Conservation (phyloP, 2,888 invertebrate genomes). For the Drosophila merina region DNA sequence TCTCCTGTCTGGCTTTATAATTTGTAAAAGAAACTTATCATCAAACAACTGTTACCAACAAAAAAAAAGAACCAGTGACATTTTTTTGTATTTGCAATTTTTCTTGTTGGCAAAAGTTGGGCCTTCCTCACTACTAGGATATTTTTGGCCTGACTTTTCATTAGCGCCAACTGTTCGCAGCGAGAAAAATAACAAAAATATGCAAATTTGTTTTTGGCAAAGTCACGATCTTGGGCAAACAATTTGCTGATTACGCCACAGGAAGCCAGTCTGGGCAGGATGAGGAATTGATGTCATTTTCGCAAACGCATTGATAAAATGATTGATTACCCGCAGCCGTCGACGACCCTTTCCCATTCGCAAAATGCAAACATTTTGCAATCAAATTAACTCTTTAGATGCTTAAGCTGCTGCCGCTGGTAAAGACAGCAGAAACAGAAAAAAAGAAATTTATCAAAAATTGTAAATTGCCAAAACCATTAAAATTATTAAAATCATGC, state of each 20-base stretch:
- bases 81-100: slow-evolving; percentile 26
- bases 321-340: slow-evolving; percentile 81
- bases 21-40: slow-evolving; percentile 19
- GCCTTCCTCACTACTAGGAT: slow-evolving; percentile 40
- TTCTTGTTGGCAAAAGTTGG: slow-evolving; percentile 16
- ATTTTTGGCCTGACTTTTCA: slow-evolving; percentile 62
- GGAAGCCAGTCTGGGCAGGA: slow-evolving; percentile 32
- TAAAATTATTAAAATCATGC: slow-evolving; percentile 83
- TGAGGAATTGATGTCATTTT: slow-evolving; percentile 78
- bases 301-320: slow-evolving; percentile 80
- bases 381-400: slow-evolving; percentile 79
- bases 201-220: slow-evolving; percentile 76
- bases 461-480: slow-evolving; percentile 81
- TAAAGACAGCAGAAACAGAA: slow-evolving; percentile 22
- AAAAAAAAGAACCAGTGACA: background rate
- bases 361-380: slow-evolving; percentile 75
- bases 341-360: slow-evolving; percentile 20
- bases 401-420: slow-evolving; percentile 58
- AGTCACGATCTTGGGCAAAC: slow-evolving; percentile 76
- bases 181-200: slow-evolving; percentile 74
- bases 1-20: background rate
- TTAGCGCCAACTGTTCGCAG: slow-evolving; percentile 73
- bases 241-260: slow-evolving; percentile 78
- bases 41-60: slow-evolving; percentile 40
- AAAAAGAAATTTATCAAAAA: slow-evolving; percentile 78